Conservation (phyloP, 2,888 invertebrate species). For the Perithous albicinctus region DNA sequence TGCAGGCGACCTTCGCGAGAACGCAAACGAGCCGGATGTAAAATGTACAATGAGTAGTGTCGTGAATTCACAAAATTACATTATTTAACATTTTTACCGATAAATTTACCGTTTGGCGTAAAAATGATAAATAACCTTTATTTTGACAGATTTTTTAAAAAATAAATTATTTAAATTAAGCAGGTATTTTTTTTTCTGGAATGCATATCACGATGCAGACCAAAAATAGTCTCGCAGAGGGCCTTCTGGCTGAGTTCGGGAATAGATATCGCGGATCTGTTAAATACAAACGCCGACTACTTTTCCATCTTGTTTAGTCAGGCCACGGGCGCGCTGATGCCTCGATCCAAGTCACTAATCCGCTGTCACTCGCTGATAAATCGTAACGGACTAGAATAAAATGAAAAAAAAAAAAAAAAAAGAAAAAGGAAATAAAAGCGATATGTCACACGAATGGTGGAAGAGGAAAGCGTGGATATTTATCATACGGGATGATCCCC, state of each 20-base stretch:
- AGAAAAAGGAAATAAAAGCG: background rate
- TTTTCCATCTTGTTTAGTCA: constrained; percentile 13
- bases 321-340: background rate
- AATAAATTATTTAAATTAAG: background rate
- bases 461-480: constrained; percentile 32
- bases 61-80: background rate
- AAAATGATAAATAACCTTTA: background rate
- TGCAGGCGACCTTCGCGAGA: constrained; percentile 53
- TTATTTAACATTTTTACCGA: too few species aligned
- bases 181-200: background rate
- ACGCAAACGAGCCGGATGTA: constrained; percentile 53
- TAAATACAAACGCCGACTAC: background rate
- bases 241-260: background rate
- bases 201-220: background rate
- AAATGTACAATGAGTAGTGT: background rate
- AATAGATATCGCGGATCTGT: constrained; percentile 21
- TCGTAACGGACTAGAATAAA: constrained; percentile 9
- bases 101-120: background rate
- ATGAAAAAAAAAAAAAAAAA: background rate
- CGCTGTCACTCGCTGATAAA: constrained; percentile 30
- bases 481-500: constrained; percentile 37
- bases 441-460: background rate
- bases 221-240: background rate
- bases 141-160: background rate
- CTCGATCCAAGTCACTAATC: constrained; percentile 24